phyloP scores from a whole-genome alignment of 1,140 invertebrate species.

The Lepidurus arcticus region DNA sequence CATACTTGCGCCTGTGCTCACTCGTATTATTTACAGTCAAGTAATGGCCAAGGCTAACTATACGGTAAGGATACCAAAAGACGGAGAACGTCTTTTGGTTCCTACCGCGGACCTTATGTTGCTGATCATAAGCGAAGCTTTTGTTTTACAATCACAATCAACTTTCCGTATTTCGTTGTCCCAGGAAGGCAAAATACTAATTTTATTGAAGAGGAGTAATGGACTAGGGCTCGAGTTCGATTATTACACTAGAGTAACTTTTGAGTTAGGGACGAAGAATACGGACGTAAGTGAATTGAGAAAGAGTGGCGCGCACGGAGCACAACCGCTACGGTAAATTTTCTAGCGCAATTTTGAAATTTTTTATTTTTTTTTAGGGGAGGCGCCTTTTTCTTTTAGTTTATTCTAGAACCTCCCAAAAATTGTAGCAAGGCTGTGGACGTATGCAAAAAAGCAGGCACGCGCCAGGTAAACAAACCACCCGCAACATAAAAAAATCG shows the following conservation, averaged over 20 bases:
- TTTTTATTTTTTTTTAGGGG: no score
- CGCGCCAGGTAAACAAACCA: neutral
- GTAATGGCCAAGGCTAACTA: no score
- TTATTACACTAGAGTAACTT: neutral
- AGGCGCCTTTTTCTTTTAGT: no score
- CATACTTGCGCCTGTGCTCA: no score
- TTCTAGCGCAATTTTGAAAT: neutral
- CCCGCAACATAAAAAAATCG: neutral
- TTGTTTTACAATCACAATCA: neutral
- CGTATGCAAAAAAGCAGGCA: constrained; percentile 6
- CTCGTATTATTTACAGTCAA: no score
- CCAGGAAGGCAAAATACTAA: constrained; percentile 3
- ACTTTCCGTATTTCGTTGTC: constrained; percentile 2
- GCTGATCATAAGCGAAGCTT: neutral
- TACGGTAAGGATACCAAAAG: neutral
- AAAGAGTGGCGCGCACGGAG: neutral
- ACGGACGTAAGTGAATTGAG: constrained; percentile 5
- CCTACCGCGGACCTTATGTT: neutral
- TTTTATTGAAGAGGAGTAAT: neutral
- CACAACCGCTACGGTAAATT: neutral
- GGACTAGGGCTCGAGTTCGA: neutral
- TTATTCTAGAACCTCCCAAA: neutral
- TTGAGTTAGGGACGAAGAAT: neutral
- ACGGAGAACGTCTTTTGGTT: neutral
- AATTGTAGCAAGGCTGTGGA: constrained; percentile 18